Conservation (phyloP, 2,888 invertebrate species). For the Sarcophaga carnaria region DNA sequence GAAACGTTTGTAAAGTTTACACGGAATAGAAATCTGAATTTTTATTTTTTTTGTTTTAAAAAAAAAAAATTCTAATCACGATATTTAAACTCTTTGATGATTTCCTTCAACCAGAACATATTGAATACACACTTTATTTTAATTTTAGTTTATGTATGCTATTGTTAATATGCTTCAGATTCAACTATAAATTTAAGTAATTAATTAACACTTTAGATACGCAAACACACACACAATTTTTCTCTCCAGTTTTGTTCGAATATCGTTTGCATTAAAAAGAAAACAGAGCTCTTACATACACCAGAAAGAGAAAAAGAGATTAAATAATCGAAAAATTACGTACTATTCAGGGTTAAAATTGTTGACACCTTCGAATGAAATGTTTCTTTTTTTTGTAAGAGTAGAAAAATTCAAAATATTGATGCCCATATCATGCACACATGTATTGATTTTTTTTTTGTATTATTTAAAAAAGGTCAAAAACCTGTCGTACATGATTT, state of each 20-base stretch:
- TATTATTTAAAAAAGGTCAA: not conserved
- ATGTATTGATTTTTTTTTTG: too few species aligned
- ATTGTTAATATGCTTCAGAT: constrained; percentile 39
- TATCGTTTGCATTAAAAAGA: too few species aligned
- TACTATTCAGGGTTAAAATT: constrained; percentile 55
- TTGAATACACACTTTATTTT: constrained; percentile 18
- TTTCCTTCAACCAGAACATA: constrained; percentile 29
- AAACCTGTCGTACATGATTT: not conserved
- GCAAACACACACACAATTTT: too few species aligned
- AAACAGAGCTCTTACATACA: too few species aligned
- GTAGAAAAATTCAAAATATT: not conserved
- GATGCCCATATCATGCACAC: not conserved
- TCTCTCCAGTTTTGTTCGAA: too few species aligned
- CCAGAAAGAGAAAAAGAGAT: not conserved
- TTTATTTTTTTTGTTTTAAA: too few species aligned
- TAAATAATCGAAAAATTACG: constrained; percentile 26
- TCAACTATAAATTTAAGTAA: constrained; percentile 44
- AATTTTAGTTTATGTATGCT: too few species aligned
- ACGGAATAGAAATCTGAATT: too few species aligned
- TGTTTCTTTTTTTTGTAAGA: not conserved
- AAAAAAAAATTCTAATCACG: not conserved
- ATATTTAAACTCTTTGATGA: not conserved
- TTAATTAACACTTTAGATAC: constrained; percentile 58
- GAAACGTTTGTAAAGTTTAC: too few species aligned
- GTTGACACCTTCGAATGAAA: constrained; percentile 43